phyloP scores from a whole-genome alignment of 2,113 vertebrate genomes.

The Pogonocichla stellata region DNA sequence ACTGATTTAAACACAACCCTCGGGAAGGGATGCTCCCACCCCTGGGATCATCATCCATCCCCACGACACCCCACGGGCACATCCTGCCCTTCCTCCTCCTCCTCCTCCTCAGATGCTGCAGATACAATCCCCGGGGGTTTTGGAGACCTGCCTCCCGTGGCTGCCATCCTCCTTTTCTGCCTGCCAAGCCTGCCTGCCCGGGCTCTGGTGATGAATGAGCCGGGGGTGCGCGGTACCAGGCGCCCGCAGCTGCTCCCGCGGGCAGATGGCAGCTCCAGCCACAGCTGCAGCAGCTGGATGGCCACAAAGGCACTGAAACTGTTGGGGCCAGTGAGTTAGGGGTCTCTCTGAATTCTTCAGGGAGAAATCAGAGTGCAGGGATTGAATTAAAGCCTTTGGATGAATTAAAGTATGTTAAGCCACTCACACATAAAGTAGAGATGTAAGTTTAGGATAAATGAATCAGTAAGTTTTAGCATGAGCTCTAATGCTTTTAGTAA shows the following conservation, averaged over 20 bases:
- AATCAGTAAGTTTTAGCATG: no score
- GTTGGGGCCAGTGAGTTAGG: no score
- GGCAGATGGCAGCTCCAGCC: conserved; percentile 32
- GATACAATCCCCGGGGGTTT: background rate
- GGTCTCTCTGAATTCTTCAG: no score
- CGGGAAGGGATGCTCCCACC: background rate
- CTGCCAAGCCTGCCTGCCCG: background rate
- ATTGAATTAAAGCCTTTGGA: no score
- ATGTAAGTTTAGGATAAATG: no score
- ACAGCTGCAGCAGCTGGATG: conserved; percentile 40
- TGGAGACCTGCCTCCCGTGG: background rate
- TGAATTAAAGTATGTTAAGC: no score
- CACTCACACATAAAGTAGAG: no score
- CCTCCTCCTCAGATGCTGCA: fast-evolving
- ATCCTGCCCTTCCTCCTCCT: background rate
- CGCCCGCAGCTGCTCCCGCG: background rate
- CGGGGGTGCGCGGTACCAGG: conserved; percentile 11
- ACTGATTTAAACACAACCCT: background rate
- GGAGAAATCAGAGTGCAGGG: no score
- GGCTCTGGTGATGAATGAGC: background rate
- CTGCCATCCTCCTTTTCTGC: background rate
- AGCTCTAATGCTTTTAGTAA: no score
- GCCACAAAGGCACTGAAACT: background rate
- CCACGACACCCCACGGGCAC: fast-evolving
- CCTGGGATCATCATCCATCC: fast-evolving